Evolutionary conservation across 2,113 vertebrate species (phyloP), one percentile per base, ranked within the genome.

Genomic region (Haemorhous mexicanus): DNA sequence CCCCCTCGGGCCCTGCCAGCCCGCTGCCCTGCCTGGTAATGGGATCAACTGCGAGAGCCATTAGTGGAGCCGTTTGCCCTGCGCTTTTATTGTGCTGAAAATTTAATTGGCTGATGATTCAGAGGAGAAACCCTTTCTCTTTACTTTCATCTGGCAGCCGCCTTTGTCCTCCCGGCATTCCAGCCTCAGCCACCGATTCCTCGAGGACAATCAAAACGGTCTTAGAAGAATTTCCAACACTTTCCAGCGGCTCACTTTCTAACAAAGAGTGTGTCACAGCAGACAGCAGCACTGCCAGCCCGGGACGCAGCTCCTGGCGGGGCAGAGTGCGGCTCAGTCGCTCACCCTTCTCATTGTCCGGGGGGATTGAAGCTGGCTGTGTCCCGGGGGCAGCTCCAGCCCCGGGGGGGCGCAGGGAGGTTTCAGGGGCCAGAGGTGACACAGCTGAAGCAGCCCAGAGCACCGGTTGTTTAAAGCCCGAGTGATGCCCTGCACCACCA

Each of bases 1-100:
- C 66, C 87, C 84, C 62, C 16, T 0, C 39, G 81, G 96, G 76
- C 77, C 84, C 89, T 85, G 96, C 90, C 93, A 93, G 95, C 52
- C 30, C 53, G 30, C 62, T 82, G 95, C 75, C 30, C 91, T 52
- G 37, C 64, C 64, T 33, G 32, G 55, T 79, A 52, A 80, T 61
- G 90, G 83, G 44, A 91, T 27, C 59, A 23, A 64, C 53, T 21
- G 10, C 8, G 7, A 80, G 72, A 58, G 95, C 95, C 97, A 69
- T 97, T 76, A 96, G 94, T 32, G 30, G 15, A 43, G 70, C 13
- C 28, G 70, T 58, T 92, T 82, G 94, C 91, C 90, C 93, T 97
- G 64, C 3, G 15, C 84, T 89, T 89, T 84, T 66, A 78, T 49
- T 89, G 90, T 61, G 37, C 28, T 70, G 94, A 35, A 87, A 84